These are phyloP conservation scores for Chionomys nivalis DNA, from an alignment of 2,113 vertebrate genomes.

Conservation along the genomic window DNA sequence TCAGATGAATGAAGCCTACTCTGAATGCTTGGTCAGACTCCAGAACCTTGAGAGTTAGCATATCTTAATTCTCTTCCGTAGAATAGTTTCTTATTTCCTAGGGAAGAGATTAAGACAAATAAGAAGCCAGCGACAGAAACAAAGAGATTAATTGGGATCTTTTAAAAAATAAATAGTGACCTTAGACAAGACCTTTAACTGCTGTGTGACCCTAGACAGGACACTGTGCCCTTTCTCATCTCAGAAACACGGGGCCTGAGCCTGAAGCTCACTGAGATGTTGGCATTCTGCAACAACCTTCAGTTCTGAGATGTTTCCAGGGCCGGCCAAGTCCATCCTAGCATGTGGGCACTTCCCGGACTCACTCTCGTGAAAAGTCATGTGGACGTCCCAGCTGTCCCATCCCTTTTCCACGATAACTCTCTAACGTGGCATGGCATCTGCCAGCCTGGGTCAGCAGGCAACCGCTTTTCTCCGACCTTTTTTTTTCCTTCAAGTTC, in stretches of 20 bases:
- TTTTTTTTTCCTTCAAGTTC: not conserved
- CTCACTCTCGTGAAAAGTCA: not conserved
- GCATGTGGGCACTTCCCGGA: not conserved
- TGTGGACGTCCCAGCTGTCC: not conserved
- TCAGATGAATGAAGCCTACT: not conserved
- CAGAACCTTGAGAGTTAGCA: not conserved
- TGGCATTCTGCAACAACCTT: not conserved
- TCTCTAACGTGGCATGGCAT: not conserved
- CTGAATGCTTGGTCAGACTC: not conserved
- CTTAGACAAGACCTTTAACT: not conserved
- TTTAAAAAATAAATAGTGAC: not conserved
- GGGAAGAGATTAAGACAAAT: not conserved
- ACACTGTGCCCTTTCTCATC: not conserved
- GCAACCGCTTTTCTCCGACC: not conserved
- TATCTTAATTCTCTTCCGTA: not conserved
- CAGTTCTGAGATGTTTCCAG: not conserved
- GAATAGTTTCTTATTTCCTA: not conserved
- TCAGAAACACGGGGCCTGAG: not conserved
- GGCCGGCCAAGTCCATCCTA: not conserved
- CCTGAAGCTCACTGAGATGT: not conserved
- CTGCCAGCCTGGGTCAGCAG: not conserved
- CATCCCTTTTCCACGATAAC: not conserved
- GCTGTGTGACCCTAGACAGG: not conserved
- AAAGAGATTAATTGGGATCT: not conserved
- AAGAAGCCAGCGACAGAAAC: not conserved